Conservation (phyloP, 1,140 invertebrate genomes). For the Pseudomyrmex cubaensis region DNA sequence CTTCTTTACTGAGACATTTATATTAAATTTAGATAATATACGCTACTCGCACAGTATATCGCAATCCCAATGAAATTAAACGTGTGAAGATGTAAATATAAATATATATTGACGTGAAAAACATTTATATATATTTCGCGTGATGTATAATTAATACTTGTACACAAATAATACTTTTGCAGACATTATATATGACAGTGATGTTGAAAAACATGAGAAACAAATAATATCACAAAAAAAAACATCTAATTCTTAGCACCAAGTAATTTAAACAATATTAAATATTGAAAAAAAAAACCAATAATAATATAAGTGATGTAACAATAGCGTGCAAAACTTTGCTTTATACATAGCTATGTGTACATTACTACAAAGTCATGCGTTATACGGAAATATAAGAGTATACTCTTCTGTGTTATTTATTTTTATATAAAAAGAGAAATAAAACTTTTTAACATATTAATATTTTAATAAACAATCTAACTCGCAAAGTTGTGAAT, state of each 20-base stretch:
- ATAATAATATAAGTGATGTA: neutral
- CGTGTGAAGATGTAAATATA: conserved; percentile 45
- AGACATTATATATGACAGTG: conserved; percentile 22
- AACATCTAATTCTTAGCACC: neutral
- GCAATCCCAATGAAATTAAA: conserved; percentile 61
- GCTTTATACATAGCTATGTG: neutral
- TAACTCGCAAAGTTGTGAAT: no score
- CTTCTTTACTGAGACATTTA: conserved; percentile 20
- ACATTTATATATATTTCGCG: conserved; percentile 36
- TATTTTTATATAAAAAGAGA: neutral
- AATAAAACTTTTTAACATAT: neutral
- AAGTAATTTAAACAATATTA: conserved; percentile 6
- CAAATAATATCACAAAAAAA: conserved; percentile 20
- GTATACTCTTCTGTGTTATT: neutral
- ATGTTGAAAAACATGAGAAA: neutral
- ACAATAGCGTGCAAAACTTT: conserved; percentile 35
- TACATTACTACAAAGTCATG: conserved; percentile 16
- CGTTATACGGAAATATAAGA: neutral
- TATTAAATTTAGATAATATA: conserved; percentile 50
- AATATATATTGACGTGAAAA: conserved; percentile 17
- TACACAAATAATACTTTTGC: conserved; percentile 39
- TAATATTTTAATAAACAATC: no score
- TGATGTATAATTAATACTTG: conserved; percentile 23
- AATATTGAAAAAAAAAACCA: conserved; percentile 5
- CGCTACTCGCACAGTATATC: conserved; percentile 60